These are phyloP conservation scores for Drosophila kuntzei DNA, from an alignment of 2,888 invertebrate species.

Conservation along the genomic window DNA sequence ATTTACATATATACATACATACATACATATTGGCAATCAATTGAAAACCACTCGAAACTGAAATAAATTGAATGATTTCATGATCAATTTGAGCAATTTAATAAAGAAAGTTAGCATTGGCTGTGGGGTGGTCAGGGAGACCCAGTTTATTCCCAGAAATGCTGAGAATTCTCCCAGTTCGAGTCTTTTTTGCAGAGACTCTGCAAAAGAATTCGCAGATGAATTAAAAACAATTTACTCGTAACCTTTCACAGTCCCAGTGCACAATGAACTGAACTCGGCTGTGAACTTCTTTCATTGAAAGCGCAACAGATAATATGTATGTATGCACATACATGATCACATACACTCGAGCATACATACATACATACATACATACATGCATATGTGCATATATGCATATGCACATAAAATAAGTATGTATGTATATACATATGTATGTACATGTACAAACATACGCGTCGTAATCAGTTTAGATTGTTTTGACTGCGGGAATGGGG, in stretches of 20 bases:
- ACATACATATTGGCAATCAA: conserved; percentile 31
- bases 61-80: conserved; percentile 69
- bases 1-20: neutral
- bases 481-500: conserved; percentile 59
- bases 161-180: conserved; percentile 19
- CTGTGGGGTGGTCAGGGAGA: conserved; percentile 2
- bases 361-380: conserved; percentile 1
- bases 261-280: conserved; percentile 76
- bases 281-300: conserved; percentile 77
- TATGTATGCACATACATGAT: conserved; percentile 25
- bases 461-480: conserved; percentile 70
- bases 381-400: conserved; percentile 1
- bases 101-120: conserved; percentile 33
- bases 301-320: conserved; percentile 56
- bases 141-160: conserved; percentile 22
- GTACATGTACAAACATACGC: conserved; percentile 5
- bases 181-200: conserved; percentile 47
- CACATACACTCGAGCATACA: conserved; percentile 12
- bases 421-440: conserved; percentile 8
- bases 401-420: conserved; percentile 8
- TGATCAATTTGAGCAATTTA: conserved; percentile 66
- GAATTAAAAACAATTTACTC: conserved; percentile 81
- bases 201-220: conserved; percentile 70
- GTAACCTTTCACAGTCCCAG: conserved; percentile 72
- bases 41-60: conserved; percentile 41